These are phyloP conservation scores for Zeugodacus cucurbitae DNA, from an alignment of 1,140 invertebrate species.

Conservation along the genomic window DNA sequence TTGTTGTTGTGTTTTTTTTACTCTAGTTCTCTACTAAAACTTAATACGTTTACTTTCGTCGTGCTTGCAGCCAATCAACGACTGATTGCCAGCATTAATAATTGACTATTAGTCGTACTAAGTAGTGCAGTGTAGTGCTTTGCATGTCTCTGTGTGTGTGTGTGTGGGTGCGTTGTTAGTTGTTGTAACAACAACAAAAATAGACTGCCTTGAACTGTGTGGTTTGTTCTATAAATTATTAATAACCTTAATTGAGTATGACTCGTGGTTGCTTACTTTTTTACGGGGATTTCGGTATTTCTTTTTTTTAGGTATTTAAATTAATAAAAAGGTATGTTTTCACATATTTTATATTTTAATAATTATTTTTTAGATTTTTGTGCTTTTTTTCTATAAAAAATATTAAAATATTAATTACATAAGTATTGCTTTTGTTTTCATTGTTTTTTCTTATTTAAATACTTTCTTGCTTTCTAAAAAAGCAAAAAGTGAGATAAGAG, in stretches of 20 bases:
- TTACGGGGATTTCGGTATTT: too few relatives aligned
- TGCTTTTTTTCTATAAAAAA: too few relatives aligned
- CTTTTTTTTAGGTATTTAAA: too few relatives aligned
- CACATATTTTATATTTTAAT: too few relatives aligned
- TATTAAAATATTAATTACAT: too few relatives aligned
- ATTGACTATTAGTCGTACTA: neutral
- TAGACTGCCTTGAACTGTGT: neutral
- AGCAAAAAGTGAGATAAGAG: too few relatives aligned
- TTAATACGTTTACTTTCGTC: slow-evolving; percentile 3
- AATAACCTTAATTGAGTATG: neutral
- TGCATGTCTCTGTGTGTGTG: neutral
- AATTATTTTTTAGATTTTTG: too few relatives aligned
- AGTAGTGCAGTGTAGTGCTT: neutral
- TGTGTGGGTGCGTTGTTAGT: neutral
- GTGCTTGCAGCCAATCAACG: slow-evolving; percentile 10
- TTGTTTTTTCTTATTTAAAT: too few relatives aligned
- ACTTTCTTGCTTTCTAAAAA: too few relatives aligned
- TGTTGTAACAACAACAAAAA: neutral
- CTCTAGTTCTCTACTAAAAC: neutral
- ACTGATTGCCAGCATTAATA: slow-evolving; percentile 1
- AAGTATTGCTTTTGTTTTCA: too few relatives aligned
- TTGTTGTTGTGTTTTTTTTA: neutral
- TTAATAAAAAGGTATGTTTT: too few relatives aligned
- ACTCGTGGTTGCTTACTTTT: too few relatives aligned
- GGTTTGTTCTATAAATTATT: neutral